phyloP scores from a whole-genome alignment of 2,888 invertebrate genomes.

The Zaprionus obscuricornis region DNA sequence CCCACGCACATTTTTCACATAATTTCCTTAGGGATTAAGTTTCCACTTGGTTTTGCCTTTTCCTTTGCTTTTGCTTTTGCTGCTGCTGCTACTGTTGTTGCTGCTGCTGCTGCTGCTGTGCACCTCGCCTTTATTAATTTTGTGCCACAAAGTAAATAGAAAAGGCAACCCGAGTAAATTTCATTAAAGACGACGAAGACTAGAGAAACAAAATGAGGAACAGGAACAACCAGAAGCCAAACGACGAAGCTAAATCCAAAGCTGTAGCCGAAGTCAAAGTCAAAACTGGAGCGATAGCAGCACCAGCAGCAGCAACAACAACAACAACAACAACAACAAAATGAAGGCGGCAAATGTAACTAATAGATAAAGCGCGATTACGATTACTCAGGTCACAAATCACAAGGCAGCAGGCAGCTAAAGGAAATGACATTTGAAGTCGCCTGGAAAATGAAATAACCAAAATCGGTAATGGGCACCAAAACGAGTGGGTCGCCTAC shows the following conservation, averaged over 20 bases:
- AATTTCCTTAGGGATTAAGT: slow-evolving; percentile 75
- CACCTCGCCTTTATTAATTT: slow-evolving; percentile 67
- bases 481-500: slow-evolving; percentile 9
- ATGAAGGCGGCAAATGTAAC: slow-evolving; percentile 54
- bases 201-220: not conserved
- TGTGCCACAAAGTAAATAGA: slow-evolving; percentile 69
- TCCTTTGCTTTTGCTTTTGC: slow-evolving; percentile 8
- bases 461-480: slow-evolving; percentile 59
- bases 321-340: slow-evolving; percentile 8
- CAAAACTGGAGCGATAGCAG: no score
- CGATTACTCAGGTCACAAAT: slow-evolving; percentile 67
- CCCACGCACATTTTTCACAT: slow-evolving; percentile 74
- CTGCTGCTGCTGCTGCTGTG: slow-evolving; percentile 19
- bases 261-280: no score
- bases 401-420: slow-evolving; percentile 38
- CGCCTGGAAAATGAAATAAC: slow-evolving; percentile 65
- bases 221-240: not conserved
- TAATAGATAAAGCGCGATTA: slow-evolving; percentile 70
- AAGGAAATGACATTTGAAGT: slow-evolving; percentile 72
- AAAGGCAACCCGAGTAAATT: slow-evolving; percentile 66
- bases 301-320: no score
- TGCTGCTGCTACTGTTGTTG: not conserved
- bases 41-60: slow-evolving; percentile 61
- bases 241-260: slow-evolving; percentile 1
- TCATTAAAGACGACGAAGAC: slow-evolving; percentile 65